Conservation (phyloP, 2,888 invertebrate species). For the Rotaria macrura region DNA sequence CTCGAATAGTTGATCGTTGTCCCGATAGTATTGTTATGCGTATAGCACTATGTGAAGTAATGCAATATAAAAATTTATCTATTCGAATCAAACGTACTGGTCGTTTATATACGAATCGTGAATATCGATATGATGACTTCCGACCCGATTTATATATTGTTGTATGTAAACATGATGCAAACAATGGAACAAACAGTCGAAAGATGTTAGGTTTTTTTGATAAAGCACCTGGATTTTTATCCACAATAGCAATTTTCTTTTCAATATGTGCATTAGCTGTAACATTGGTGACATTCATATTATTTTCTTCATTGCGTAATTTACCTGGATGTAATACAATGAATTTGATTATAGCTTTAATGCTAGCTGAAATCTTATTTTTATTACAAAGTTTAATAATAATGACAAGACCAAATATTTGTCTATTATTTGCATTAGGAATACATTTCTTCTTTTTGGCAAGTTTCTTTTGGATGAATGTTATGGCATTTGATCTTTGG, state of each 20-base stretch:
- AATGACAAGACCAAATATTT: conserved; percentile 36
- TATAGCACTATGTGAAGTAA: background rate
- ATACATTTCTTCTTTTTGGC: conserved; percentile 60
- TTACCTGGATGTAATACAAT: conserved; percentile 40
- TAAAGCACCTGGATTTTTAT: conserved; percentile 19
- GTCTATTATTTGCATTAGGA: conserved; percentile 56
- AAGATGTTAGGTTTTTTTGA: background rate
- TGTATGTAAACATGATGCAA: conserved; percentile 24
- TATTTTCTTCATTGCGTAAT: conserved; percentile 26
- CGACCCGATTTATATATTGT: conserved; percentile 27
- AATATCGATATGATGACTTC: conserved; percentile 26
- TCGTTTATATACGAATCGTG: conserved; percentile 26
- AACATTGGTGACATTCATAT: conserved; percentile 27
- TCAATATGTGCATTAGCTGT: conserved; percentile 23
- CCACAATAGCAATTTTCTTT: conserved; percentile 5
- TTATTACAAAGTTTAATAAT: conserved; percentile 38
- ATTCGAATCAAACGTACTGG: background rate
- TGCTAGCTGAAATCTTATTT: conserved; percentile 44
- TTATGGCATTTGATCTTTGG: conserved; percentile 56
- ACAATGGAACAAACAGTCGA: background rate
- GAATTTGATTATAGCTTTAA: conserved; percentile 44
- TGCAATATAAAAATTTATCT: background rate
- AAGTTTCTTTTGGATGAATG: conserved; percentile 62
- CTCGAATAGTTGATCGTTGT: conserved; percentile 13
- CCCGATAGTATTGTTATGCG: background rate